Base-by-base conservation (phyloP, 2,113 vertebrate species). In the Dicrurus megarhynchus region DNA sequence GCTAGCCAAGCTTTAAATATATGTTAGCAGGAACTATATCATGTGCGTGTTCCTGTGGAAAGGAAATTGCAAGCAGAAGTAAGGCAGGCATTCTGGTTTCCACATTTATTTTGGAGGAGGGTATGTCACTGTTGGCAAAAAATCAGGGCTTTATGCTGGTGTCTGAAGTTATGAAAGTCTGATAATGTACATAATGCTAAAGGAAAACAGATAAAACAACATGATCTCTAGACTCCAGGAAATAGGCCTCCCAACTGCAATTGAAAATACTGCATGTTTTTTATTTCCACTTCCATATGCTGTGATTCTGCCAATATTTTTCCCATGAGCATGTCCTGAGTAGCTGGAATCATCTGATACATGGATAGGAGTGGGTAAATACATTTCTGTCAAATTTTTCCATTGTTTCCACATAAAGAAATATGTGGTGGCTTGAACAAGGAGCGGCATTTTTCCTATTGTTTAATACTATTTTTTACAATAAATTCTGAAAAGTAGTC, bases 191-290 rank as follows among this genome's bases (percentile, higher is more conserved):
- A 89, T 97, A 96, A 95, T 96, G 95, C 90, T 94, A 75, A 93
- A 97, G 95, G 94, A 92, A 97, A 83, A 90, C 92, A 97, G 87
- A 97, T 96, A 96, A 96, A 95, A 96, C 93, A 91, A 87, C 97
- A 91, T 95, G 92, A 86, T 94, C 95, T 94, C 81, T 84, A 65
- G 89, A 93, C 92, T 94, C 71, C 89, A 96, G 95, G 95, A 97
- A 97, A 82, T 80, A 94, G 87, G 70, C 76, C 70, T 89, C 78
- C 90, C 89, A 75, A 84, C 77, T 90, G 65, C 92, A 97, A 96
- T 94, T 94, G 95, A 96, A 98, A 94, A 87, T 74, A 60, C 76
- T 74, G 91, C 93, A 94, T 96, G 97, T 90, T 96, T 96, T 93
- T 87, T 60, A 92, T 93, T 92, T 73, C 71, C 53, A 94, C 83